A percentile compares a stretch with the other conserved stretches of the same genome.
These are phyloP conservation scores for Dynastes tityus DNA, from an alignment of 2,888 invertebrate genomes.

Conservation along the genomic window DNA sequence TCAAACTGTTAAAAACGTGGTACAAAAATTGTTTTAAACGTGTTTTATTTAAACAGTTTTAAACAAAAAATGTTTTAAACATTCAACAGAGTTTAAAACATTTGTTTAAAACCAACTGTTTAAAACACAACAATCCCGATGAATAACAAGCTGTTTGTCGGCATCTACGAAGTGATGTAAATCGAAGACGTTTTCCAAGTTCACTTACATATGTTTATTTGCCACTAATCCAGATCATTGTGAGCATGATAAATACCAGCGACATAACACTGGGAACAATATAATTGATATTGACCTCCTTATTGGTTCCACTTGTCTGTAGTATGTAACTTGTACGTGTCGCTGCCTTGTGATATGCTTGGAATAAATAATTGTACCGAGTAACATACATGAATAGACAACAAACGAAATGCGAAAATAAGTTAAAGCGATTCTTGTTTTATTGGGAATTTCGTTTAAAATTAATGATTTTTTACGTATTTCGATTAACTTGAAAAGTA, in stretches of 20 bases:
- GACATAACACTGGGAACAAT: background rate
- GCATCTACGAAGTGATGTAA: too few relatives aligned
- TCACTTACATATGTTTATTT: slow-evolving; percentile 9
- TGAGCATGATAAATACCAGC: background rate
- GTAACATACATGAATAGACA: background rate
- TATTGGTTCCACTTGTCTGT: background rate
- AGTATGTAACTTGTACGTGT: background rate
- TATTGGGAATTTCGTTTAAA: background rate
- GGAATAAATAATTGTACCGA: slow-evolving; percentile 4
- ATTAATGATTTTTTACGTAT: background rate
- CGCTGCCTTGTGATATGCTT: background rate
- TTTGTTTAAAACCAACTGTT: too few relatives aligned
- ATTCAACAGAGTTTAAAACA: too few relatives aligned
- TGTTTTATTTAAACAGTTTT: too few relatives aligned
- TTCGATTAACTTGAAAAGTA: background rate
- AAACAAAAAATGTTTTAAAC: too few relatives aligned
- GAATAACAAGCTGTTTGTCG: too few relatives aligned
- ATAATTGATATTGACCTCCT: slow-evolving; percentile 23
- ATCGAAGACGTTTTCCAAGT: background rate
- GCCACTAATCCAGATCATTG: background rate
- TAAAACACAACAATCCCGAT: too few relatives aligned
- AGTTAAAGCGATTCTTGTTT: background rate
- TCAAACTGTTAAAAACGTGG: too few relatives aligned
- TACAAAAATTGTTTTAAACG: too few relatives aligned
- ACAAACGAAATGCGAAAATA: background rate